Conservation (phyloP, 2,888 invertebrate species). For the Drosophila greeni region DNA sequence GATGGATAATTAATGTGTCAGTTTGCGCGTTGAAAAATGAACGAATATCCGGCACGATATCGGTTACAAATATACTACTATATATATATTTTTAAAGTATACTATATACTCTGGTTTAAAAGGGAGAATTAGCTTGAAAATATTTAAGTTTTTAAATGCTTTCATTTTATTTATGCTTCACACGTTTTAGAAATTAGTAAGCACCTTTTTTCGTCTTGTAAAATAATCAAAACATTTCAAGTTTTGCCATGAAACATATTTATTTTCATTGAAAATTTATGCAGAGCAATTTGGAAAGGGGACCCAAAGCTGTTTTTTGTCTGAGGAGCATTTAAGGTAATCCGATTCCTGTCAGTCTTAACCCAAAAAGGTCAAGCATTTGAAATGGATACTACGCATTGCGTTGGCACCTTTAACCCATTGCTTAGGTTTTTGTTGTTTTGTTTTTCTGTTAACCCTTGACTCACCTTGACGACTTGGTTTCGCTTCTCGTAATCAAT, state of each 20-base stretch:
- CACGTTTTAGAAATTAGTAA: too few species aligned
- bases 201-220: too few species aligned
- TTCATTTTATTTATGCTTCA: too few species aligned
- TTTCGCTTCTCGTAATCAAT: slow-evolving; percentile 78
- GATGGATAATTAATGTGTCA: slow-evolving; percentile 4
- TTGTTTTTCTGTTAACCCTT: too few species aligned
- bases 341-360: slow-evolving; percentile 1
- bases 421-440: too few species aligned
- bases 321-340: slow-evolving; percentile 5
- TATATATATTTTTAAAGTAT: background rate
- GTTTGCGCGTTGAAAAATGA: slow-evolving; percentile 5
- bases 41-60: background rate
- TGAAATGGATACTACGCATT: slow-evolving; percentile 18
- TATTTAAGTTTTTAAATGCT: too few species aligned
- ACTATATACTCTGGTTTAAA: background rate
- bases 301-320: background rate
- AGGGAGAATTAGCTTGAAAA: too few species aligned
- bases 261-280: slow-evolving; percentile 1
- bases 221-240: background rate
- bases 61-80: background rate
- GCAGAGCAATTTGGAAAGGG: background rate
- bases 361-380: slow-evolving; percentile 1
- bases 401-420: slow-evolving; percentile 8
- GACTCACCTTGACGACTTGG: slow-evolving; percentile 78
- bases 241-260: background rate